Percentiles rank a stretch among this genome's conserved stretches.
Conservation (phyloP, 2,797 vertebrate genomes). For the Phoebastria nigripes region DNA sequence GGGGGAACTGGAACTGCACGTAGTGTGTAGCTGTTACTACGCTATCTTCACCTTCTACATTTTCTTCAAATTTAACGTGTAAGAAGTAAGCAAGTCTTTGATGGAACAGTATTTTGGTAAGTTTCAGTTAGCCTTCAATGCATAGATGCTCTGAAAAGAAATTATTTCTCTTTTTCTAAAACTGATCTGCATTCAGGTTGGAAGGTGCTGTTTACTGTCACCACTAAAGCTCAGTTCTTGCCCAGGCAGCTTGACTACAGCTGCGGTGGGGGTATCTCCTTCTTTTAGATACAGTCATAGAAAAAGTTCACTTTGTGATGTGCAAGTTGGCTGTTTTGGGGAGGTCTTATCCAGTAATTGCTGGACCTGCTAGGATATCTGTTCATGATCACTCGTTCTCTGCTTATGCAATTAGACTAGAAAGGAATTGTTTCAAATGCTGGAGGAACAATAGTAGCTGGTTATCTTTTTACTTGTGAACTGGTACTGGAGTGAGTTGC, state of each 20-base stretch:
- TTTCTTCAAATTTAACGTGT: not conserved
- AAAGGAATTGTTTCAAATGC: not conserved
- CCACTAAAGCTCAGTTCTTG: not conserved
- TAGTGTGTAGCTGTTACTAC: not conserved
- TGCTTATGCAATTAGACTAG: not conserved
- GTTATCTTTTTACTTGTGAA: not conserved
- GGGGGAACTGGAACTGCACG: not conserved
- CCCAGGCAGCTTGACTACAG: not conserved
- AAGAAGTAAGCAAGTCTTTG: not conserved
- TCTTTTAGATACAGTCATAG: too few relatives aligned
- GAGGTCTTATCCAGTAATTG: not conserved
- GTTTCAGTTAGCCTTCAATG: not conserved
- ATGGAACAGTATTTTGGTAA: not conserved
- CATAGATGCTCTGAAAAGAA: not conserved
- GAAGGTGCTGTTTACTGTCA: not conserved
- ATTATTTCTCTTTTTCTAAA: not conserved
- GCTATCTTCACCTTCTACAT: not conserved
- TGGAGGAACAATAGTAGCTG: not conserved
- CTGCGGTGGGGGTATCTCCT: accelerated
- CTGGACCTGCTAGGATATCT: not conserved
- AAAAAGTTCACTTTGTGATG: not conserved
- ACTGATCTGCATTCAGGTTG: not conserved
- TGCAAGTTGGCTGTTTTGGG: not conserved
- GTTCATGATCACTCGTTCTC: not conserved
- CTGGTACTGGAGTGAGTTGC: not conserved